These are phyloP conservation scores for Tinea semifulvella DNA, from an alignment of 2,888 invertebrate species.

Conservation along the genomic window DNA sequence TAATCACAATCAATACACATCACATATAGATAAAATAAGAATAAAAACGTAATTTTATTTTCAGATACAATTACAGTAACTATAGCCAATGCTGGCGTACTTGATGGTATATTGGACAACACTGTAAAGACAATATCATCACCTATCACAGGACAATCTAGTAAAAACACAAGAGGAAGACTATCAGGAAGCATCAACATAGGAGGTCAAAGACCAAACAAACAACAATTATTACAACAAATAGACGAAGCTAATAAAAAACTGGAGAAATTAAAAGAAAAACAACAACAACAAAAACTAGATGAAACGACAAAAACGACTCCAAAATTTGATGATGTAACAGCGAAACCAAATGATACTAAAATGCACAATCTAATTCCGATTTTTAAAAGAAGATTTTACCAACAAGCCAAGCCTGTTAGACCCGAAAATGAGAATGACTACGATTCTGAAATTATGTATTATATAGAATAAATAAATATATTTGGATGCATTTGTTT, in stretches of 20 bases:
- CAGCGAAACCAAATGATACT: not conserved
- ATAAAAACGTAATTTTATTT: not conserved
- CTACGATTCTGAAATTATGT: constrained; percentile 23
- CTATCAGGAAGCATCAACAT: not conserved
- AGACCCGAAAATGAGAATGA: constrained; percentile 26
- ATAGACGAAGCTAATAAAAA: not conserved
- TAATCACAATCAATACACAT: too few species aligned
- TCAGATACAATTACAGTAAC: not conserved
- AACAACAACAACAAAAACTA: constrained; percentile 10
- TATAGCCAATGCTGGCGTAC: not conserved
- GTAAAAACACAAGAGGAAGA: too few species aligned
- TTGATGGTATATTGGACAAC: not conserved
- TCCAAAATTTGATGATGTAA: not conserved
- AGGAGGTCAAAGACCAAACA: not conserved
- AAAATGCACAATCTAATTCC: constrained; percentile 13
- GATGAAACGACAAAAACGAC: not conserved
- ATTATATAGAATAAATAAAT: constrained; percentile 22
- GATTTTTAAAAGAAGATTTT: constrained; percentile 25
- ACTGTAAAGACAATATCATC: constrained; percentile 2
- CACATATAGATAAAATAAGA: too few species aligned
- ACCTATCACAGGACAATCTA: not conserved
- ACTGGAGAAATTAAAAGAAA: constrained; percentile 2
- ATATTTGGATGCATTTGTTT: not conserved
- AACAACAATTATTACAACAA: not conserved
- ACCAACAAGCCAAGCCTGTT: constrained; percentile 29